Base-by-base conservation (phyloP, 2,888 invertebrate species). In the Rhingia rostrata region DNA sequence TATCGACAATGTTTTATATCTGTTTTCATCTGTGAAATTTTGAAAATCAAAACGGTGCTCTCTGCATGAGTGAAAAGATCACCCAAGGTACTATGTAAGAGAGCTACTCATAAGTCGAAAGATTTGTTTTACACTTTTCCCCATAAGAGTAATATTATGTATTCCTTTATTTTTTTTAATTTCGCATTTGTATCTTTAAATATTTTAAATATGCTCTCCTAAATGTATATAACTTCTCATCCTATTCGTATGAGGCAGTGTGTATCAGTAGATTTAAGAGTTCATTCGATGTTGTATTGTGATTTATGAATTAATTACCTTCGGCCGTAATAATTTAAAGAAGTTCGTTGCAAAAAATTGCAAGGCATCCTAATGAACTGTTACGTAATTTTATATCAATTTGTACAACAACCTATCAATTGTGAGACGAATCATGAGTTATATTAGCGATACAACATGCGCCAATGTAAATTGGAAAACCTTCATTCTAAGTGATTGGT, bases 391-490 rank as follows among this genome's bases (percentile, higher is more conserved):
- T 12, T 4, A 53, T 32, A 22, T 33, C 41, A 6, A 43, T 51
- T 41, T 56, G 47, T 30, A 12, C 32, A 12, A 14, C 3, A 10
- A 54, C 61, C 12, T 14, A 9, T 5, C 2, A 3, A 51, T 12
- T 41, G 12, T 22, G 4, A 10, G 41, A 58, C 4, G n/a, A 54
- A 60, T 32, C 64, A 81, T 81, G 80, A 74, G 33, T 51, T 47
- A 54, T 77, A 12, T 35, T 35, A 47, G 47, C 43, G 41, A 72
- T 30, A 35, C 47, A 22, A 77, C 54, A 53, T 84, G 84, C 60
- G 47, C 64, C 32, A 74, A 12, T 70, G 32, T 66, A 7, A 73
- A 75, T 75, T 84, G 80, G 80, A 80, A 70, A 69, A 60, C 60
- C 4, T 75, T 53, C 54, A 39, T 74, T 61, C 58, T 84, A 66